Percentiles rank a stretch among this genome's conserved stretches.
These are phyloP conservation scores for Ichneumoninae sp. DNA, from an alignment of 2,888 invertebrate species.

Conservation along the genomic window DNA sequence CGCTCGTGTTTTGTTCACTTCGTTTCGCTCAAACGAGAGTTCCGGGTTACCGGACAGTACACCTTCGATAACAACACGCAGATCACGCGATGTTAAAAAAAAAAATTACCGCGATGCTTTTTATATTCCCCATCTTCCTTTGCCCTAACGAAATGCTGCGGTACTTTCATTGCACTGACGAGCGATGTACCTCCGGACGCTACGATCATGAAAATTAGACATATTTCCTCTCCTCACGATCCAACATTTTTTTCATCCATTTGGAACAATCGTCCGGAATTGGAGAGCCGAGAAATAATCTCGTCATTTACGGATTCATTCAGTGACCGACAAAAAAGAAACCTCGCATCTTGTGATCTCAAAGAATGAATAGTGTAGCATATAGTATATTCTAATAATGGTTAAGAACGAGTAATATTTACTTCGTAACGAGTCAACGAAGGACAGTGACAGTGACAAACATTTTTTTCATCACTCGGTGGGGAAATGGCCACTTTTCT, in stretches of 20 bases:
- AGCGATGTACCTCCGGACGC: constrained; percentile 12
- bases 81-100: constrained; percentile 59
- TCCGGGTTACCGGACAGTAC: constrained; percentile 27
- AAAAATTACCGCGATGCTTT: neutral
- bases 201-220: constrained; percentile 15
- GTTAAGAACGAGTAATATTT: too few relatives aligned
- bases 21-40: constrained; percentile 3
- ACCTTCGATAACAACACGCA: constrained; percentile 42
- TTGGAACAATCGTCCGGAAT: neutral
- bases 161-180: constrained; percentile 2
- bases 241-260: neutral
- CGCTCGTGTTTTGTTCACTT: constrained; percentile 16
- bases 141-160: neutral
- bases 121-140: neutral
- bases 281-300: constrained; percentile 13
- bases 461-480: too few relatives aligned
- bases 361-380: neutral
- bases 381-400: too few relatives aligned
- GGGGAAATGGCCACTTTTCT: too few relatives aligned
- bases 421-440: too few relatives aligned
- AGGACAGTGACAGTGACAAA: too few relatives aligned
- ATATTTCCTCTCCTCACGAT: neutral
- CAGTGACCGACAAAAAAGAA: neutral
- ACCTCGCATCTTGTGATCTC: neutral
- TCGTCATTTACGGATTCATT: constrained; percentile 16